These are phyloP conservation scores for Chorisops tibialis DNA, from an alignment of 2,888 invertebrate species.

Conservation along the genomic window DNA sequence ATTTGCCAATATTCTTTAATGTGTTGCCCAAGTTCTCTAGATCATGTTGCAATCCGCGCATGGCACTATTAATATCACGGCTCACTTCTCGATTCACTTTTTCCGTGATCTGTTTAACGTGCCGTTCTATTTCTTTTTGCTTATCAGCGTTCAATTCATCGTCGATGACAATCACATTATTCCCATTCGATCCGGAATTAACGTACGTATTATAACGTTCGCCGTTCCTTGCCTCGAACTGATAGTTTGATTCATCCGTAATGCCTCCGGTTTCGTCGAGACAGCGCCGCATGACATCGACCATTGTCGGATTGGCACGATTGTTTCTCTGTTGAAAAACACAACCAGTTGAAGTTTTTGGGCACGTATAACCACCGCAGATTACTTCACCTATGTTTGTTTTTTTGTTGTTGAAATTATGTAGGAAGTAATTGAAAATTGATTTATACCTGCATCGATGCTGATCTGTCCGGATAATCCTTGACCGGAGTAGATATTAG, in stretches of 20 bases:
- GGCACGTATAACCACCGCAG: background rate
- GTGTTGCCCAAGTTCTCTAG: too few relatives aligned
- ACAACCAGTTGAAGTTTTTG: background rate
- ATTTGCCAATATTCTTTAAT: too few relatives aligned
- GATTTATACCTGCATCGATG: background rate
- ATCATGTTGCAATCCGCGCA: background rate
- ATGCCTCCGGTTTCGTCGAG: background rate
- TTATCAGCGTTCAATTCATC: background rate
- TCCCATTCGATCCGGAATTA: background rate
- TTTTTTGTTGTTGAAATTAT: background rate
- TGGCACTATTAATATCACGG: background rate
- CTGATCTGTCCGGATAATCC: background rate
- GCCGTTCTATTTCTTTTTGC: background rate
- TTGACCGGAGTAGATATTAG: background rate
- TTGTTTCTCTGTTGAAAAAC: background rate
- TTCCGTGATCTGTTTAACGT: background rate
- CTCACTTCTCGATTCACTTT: constrained; percentile 5
- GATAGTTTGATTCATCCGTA: background rate
- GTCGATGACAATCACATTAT: background rate
- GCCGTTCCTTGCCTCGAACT: background rate
- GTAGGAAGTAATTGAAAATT: background rate
- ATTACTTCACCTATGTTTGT: background rate
- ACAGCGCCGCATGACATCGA: constrained; percentile 5
- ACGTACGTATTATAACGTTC: background rate
- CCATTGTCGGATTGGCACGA: background rate